phyloP scores from a whole-genome alignment of 2,113 vertebrate genomes.

The Ramphastos sulfuratus region DNA sequence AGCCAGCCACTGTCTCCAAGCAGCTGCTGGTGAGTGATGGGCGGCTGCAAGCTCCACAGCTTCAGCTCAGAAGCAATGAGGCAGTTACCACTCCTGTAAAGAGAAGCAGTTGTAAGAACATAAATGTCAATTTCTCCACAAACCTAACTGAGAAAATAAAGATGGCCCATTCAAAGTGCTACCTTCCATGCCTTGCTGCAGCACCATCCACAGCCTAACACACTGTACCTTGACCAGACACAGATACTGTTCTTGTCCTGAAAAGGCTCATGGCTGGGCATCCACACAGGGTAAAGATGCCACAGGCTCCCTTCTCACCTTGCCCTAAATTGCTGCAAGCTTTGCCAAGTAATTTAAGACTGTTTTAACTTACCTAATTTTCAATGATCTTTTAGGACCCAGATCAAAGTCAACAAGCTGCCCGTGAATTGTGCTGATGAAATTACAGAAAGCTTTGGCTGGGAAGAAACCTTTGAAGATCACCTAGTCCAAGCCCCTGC shows the following conservation, averaged over 20 bases:
- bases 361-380: background rate
- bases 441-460: background rate
- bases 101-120: background rate
- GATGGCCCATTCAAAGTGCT: background rate
- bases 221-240: background rate
- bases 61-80: background rate
- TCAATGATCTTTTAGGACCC: background rate
- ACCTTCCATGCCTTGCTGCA: too few relatives aligned
- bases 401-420: background rate
- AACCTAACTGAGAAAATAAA: background rate
- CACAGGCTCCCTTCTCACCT: background rate
- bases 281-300: background rate
- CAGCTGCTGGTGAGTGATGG: background rate
- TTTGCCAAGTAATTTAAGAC: background rate
- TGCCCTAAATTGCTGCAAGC: background rate
- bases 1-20: rapidly evolving
- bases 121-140: background rate
- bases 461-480: background rate
- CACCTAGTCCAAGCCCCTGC: background rate
- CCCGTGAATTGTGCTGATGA: background rate
- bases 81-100: background rate
- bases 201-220: background rate
- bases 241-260: background rate
- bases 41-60: too few relatives aligned
- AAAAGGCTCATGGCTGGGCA: background rate